phyloP scores from a whole-genome alignment of 2,888 invertebrate species.

The Tortrix viridana region DNA sequence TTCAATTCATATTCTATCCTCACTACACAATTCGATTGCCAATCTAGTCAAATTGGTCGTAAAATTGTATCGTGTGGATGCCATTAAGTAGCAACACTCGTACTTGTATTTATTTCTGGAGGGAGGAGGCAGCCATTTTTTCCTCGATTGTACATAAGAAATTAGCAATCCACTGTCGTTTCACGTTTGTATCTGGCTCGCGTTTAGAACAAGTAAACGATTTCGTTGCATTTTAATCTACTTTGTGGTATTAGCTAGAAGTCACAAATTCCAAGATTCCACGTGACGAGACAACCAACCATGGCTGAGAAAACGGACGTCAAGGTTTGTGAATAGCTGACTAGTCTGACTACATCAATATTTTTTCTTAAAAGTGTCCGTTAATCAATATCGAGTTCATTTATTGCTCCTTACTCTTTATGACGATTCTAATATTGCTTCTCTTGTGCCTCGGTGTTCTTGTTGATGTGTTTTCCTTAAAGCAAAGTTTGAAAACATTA shows the following conservation, averaged over 20 bases:
- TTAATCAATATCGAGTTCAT: conserved; percentile 13
- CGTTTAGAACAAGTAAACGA: conserved; percentile 8
- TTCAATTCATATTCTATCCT: too few relatives aligned
- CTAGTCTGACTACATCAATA: conserved; percentile 19
- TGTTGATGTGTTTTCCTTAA: conserved; percentile 10
- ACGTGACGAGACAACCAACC: conserved; percentile 25
- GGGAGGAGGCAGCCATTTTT: conserved; percentile 33
- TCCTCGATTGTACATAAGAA: conserved; percentile 24
- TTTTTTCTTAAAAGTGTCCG: conserved; percentile 27
- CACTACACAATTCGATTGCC: too few relatives aligned
- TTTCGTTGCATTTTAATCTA: conserved; percentile 3
- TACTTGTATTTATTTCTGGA: conserved; percentile 1
- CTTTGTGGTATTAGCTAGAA: conserved; percentile 10
- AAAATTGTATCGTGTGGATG: too few relatives aligned
- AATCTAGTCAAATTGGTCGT: too few relatives aligned
- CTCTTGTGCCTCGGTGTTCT: neutral
- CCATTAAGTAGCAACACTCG: conserved; percentile 6
- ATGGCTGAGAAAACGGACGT: conserved; percentile 69
- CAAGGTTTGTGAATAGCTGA: conserved; percentile 60
- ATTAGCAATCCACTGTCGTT: conserved; percentile 21
- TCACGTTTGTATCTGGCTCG: conserved; percentile 23
- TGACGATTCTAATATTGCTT: neutral
- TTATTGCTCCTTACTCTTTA: neutral
- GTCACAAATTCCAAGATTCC: conserved; percentile 8
- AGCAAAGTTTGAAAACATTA: neutral